Conservation (phyloP, 2,888 invertebrate genomes). For the Heliconius hortense region DNA sequence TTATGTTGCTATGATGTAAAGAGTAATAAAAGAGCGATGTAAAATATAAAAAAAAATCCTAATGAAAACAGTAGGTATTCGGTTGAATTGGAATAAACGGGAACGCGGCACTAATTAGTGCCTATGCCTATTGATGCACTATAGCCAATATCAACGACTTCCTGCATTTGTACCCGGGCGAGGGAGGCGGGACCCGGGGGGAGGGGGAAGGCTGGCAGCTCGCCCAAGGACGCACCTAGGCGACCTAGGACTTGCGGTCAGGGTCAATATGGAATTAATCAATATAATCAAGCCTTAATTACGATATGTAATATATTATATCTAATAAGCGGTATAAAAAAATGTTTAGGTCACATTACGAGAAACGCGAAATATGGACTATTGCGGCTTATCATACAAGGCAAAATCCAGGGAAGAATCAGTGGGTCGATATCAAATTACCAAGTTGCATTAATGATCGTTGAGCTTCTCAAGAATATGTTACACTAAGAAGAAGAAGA, state of each 20-base stretch:
- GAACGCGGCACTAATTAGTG: conserved; percentile 49
- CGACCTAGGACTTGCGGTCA: conserved; percentile 70
- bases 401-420: too few species aligned
- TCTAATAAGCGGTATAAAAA: background rate
- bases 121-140: conserved; percentile 47
- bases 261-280: conserved; percentile 55
- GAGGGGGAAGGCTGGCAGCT: conserved; percentile 56
- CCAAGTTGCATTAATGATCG: too few species aligned
- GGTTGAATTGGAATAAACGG: conserved; percentile 45
- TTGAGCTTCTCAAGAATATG: too few species aligned
- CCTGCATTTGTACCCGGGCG: conserved; percentile 54
- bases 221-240: conserved; percentile 73
- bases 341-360: too few species aligned
- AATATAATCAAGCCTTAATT: conserved; percentile 1
- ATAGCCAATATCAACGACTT: conserved; percentile 66
- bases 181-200: conserved; percentile 30
- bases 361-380: too few species aligned
- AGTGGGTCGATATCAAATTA: too few species aligned
- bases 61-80: background rate
- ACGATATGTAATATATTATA: background rate
- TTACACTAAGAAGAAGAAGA: too few species aligned
- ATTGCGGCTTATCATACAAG: too few species aligned
- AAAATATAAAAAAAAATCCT: background rate
- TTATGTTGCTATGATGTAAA: too few species aligned
- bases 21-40: background rate